Base-by-base conservation (phyloP, 2,888 invertebrate genomes). In the Drosophila koepferae region DNA sequence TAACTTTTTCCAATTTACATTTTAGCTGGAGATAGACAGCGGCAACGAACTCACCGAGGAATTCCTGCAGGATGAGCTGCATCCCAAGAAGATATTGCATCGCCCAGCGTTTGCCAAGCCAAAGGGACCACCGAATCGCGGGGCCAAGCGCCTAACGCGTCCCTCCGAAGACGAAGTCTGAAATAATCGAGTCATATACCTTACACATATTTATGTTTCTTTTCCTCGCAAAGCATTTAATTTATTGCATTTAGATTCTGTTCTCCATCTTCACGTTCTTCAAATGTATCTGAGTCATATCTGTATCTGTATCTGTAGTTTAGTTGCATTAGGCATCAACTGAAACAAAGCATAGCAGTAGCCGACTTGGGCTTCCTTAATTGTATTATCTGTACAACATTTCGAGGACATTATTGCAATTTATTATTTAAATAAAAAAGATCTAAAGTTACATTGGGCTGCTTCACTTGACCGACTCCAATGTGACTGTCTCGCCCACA, bases 81-180 rank as follows among this genome's bases (percentile, higher is more conserved):
- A 99, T 93, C 99, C 99, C 0, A 98, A 97, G 92, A 96, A 96
- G 90, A 97, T 96, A 92, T 94, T 98, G 48, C 97, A 98, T 92
- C 95, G 96, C 81, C 97, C 97, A 20, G 97, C 98, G 87, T 99
- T 99, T 94, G 97, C 98, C 72, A 98, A 98, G 93, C 99, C 99
- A 1, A 99, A 98, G 93, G 99, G 99, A 10, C 99, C 99, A 44
- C 97, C 98, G 7, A 97, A 97, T 91, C 94, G 99, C 86, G 99
- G 99, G 46, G 98, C 98, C 0, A 97, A 97, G 93, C 95, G 98
- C 75, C 95, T 98, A 86, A 98, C 97, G 56, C 97, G 96, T 93
- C 84, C 86, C 73, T 66, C 86, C 77, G 89, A 89, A 61, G 86
- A 81, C 73, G 73, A 85, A 82, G 83, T 92, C 93, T 80, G 94